A percentile compares a stretch with the other conserved stretches of the same genome.
These are phyloP conservation scores for Nemotelus pantherinus DNA, from an alignment of 2,888 invertebrate genomes.

Conservation along the genomic window DNA sequence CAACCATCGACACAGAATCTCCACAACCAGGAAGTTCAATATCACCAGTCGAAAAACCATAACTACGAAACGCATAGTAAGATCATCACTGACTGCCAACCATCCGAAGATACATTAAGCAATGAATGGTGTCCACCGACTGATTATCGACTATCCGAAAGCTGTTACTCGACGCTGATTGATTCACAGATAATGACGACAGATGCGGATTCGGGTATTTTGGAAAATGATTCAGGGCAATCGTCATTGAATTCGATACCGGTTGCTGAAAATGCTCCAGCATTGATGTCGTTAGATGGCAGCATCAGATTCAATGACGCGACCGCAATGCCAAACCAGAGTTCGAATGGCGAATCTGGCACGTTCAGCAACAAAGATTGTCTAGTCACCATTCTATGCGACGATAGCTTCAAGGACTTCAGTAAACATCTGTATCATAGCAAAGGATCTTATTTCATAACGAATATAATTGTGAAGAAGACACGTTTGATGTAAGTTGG, in stretches of 20 bases:
- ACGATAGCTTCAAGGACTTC: slow-evolving; percentile 28
- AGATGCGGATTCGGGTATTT: slow-evolving; percentile 37
- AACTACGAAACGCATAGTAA: slow-evolving; percentile 3
- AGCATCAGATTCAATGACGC: slow-evolving; percentile 20
- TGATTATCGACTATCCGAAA: slow-evolving; percentile 28
- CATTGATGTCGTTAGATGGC: not conserved
- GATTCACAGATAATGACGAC: slow-evolving; percentile 25
- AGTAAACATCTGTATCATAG: slow-evolving; percentile 31
- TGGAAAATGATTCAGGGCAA: slow-evolving; percentile 43
- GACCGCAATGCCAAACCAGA: not conserved
- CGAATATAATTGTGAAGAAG: slow-evolving; percentile 35
- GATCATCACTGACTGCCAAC: not conserved
- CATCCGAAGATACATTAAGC: slow-evolving; percentile 2
- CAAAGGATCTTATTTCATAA: slow-evolving; percentile 41
- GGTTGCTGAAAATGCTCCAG: slow-evolving; percentile 15
- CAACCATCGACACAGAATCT: slow-evolving; percentile 2
- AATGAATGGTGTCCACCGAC: slow-evolving; percentile 18
- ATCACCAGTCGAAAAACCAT: not conserved
- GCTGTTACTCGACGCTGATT: slow-evolving; percentile 27
- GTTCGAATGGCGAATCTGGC: slow-evolving; percentile 11
- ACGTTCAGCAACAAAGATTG: slow-evolving; percentile 21
- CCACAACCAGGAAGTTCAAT: not conserved
- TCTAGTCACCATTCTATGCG: slow-evolving; percentile 36
- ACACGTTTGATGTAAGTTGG: slow-evolving; percentile 32
- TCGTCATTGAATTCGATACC: slow-evolving; percentile 38